Percentiles rank a stretch among this genome's conserved stretches.
These are phyloP conservation scores for Ibycter americanus DNA, from an alignment of 2,797 vertebrate genomes.

Conservation along the genomic window DNA sequence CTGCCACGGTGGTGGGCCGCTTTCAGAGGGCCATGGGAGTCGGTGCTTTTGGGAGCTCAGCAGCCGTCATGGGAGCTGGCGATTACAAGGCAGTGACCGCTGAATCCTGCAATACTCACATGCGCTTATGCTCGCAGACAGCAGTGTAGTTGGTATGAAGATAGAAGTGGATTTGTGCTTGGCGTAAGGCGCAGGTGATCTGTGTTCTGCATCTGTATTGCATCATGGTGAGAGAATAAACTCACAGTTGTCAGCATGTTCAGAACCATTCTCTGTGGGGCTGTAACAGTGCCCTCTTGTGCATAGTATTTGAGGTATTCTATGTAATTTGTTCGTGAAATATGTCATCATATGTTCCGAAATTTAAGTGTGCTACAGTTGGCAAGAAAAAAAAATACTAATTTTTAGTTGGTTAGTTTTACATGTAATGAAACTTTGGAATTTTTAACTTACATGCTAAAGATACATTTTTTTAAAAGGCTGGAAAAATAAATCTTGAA, in stretches of 20 bases:
- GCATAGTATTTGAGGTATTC: background rate
- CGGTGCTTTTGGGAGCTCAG: background rate
- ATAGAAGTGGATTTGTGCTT: background rate
- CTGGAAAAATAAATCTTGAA: background rate
- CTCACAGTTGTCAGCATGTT: background rate
- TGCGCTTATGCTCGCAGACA: fast-evolving
- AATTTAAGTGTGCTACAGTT: background rate
- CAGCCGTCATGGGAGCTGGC: background rate
- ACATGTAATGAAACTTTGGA: background rate
- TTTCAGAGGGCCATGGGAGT: background rate
- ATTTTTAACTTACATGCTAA: background rate
- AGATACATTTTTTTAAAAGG: background rate
- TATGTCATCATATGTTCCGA: background rate
- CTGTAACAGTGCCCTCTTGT: conserved; percentile 14
- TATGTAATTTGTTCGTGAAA: background rate
- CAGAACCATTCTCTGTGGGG: background rate
- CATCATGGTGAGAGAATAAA: background rate
- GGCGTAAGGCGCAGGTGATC: background rate
- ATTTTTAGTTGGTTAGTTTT: background rate
- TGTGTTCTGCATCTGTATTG: fast-evolving
- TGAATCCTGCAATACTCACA: fast-evolving
- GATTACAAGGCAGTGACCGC: background rate
- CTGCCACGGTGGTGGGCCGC: background rate
- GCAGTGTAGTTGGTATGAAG: fast-evolving
- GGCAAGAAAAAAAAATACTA: background rate